Evolutionary conservation across 1,140 invertebrate species (phyloP), one percentile per base, ranked within the genome.

Genomic region (Armadillidium nasatum): DNA sequence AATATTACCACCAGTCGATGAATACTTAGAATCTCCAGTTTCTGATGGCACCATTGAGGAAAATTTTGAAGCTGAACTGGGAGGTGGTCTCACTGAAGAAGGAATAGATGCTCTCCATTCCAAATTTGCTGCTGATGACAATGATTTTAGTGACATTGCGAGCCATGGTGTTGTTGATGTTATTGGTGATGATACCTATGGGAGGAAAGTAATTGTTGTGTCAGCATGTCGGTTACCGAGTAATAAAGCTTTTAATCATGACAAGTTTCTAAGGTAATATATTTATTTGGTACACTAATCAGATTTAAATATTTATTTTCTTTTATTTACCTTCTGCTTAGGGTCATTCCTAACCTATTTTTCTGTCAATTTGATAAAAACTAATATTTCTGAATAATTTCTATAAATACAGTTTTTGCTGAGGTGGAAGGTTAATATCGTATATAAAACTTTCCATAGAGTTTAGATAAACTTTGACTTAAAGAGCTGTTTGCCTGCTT

Each of bases 221-320:
- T 97, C 95, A 72, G 94, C 96, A 19, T 97, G 94, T 83, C 91
- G 93, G 83, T 88, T 98, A 82, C 96, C 96, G n/a, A 89, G 91
- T 68, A 93, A 91, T 83, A 91, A 91, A 83, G 90, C 90, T 81
- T 87, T 96, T 80, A 90, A 94, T 85, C 94, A 96, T 83, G 88
- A 91, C 77, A 88, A 90, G 84, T 88, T 97, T 72, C 87, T 96
- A 50, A 91, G 91, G 94, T 95, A 33, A 33, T 33, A 33, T 33
- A 33, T 33, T 33, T 33, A 3, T 33, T 33, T 33, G 1, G 33
- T 33, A 33, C 6, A 6, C 6, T 33, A 33, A 1, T 3, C 33
- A 33, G 1, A 33, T 1, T 3, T 33, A 33, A 33, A 33, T 33
- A 33, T 33, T 6, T 33, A 3, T 33, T 33, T 33, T 33, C 6